A percentile compares a stretch with the other conserved stretches of the same genome.
Conservation (phyloP, 2,113 vertebrate species). For the Tringa solitaria region DNA sequence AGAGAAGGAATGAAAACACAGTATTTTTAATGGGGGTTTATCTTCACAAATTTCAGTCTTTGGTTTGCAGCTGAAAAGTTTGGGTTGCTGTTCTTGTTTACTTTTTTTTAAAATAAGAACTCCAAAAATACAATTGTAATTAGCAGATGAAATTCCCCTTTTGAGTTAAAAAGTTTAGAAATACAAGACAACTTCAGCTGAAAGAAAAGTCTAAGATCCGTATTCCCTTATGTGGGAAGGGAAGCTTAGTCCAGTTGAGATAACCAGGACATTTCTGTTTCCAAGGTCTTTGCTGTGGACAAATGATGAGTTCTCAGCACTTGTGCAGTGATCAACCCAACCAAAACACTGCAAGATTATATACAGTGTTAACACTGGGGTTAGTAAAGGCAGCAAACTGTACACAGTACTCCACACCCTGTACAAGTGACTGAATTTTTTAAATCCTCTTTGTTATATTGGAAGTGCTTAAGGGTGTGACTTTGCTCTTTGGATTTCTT, state of each 20-base stretch:
- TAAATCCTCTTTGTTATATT: neutral
- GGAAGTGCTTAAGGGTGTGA: neutral
- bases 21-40: neutral
- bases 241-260: neutral
- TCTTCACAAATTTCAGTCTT: neutral
- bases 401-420: neutral
- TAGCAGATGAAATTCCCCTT: neutral
- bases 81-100: neutral
- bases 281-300: neutral
- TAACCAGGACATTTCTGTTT: neutral
- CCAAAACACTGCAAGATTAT: neutral
- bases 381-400: neutral
- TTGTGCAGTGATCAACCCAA: neutral
- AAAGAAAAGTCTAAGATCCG: neutral
- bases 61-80: neutral
- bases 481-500: neutral
- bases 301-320: neutral
- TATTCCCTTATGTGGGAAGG: rapidly evolving
- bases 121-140: neutral
- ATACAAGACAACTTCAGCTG: neutral
- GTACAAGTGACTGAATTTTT: neutral
- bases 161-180: neutral
- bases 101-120: neutral
- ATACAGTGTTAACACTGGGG: neutral
- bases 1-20: neutral